Conservation (phyloP, 2,888 invertebrate species). For the Melanchra persicariae region DNA sequence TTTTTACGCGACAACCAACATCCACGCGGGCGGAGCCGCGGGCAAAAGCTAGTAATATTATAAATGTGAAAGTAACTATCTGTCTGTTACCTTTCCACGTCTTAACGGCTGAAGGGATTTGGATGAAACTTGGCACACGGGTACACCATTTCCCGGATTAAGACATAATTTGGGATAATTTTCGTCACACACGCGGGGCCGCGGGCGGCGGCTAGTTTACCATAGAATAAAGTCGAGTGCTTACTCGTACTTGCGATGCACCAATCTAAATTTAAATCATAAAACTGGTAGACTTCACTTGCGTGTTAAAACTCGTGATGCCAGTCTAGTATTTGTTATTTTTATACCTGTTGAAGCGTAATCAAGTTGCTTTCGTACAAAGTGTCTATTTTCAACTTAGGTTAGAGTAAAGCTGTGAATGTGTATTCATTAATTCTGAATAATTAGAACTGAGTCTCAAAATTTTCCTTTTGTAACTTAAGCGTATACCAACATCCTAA, state of each 20-base stretch:
- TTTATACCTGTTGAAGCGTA: slow-evolving; percentile 47
- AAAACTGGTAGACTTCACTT: slow-evolving; percentile 20
- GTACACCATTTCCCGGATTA: no score
- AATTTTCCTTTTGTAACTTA: background rate
- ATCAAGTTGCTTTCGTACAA: background rate
- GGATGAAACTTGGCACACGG: no score
- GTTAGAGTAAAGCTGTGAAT: background rate
- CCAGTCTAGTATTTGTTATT: slow-evolving; percentile 38
- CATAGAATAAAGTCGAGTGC: background rate
- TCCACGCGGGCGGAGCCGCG: no score
- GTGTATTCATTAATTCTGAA: background rate
- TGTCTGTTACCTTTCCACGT: no score
- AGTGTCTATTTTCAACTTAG: slow-evolving; percentile 3
- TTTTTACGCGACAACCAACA: no score
- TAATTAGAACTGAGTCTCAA: background rate
- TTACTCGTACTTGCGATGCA: background rate
- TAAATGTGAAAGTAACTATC: no score
- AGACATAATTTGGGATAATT: no score
- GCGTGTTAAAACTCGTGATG: slow-evolving; percentile 32
- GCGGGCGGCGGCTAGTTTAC: no score
- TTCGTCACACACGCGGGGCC: no score
- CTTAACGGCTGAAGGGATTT: no score
- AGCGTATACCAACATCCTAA: background rate
- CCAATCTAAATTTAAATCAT: slow-evolving; percentile 15
- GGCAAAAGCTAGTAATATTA: no score